A percentile compares a stretch with the other conserved stretches of the same genome.
Conservation (phyloP, 2,888 invertebrate genomes). For the Ochropleura leucogaster region DNA sequence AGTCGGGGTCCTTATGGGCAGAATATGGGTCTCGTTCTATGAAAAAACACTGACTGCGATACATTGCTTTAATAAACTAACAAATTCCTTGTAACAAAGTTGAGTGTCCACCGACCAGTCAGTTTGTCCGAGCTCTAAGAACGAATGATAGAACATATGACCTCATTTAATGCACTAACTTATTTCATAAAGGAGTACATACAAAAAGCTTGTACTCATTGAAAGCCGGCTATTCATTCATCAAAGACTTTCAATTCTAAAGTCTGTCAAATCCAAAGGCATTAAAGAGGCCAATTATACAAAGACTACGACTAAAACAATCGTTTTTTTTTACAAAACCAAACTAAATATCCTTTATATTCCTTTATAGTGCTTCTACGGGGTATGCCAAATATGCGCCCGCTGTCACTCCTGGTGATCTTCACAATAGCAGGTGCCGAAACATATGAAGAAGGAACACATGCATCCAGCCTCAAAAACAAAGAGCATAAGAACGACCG, state of each 20-base stretch:
- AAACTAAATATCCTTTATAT: not conserved
- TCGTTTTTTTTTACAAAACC: not conserved
- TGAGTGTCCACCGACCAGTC: not conserved
- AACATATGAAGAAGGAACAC: not conserved
- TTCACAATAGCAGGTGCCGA: constrained; percentile 15
- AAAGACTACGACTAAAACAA: not conserved
- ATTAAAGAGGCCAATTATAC: not conserved
- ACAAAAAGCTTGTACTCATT: not conserved
- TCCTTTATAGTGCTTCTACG: constrained; percentile 4
- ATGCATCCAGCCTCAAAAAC: not conserved
- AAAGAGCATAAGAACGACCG: constrained; percentile 12
- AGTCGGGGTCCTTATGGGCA: too few species aligned
- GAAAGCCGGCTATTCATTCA: not conserved
- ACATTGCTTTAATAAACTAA: too few species aligned
- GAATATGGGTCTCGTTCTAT: too few species aligned
- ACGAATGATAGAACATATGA: not conserved
- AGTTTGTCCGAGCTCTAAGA: not conserved
- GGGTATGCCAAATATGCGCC: constrained; percentile 10
- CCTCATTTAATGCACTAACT: not conserved
- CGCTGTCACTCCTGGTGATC: constrained; percentile 11
- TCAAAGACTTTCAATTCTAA: not conserved
- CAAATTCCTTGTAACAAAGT: not conserved
- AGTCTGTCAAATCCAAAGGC: not conserved
- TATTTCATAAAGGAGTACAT: not conserved
- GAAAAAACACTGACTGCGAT: too few species aligned